phyloP scores from a whole-genome alignment of 92 coral and sea anemone species.

The Paragorgia papillata region DNA sequence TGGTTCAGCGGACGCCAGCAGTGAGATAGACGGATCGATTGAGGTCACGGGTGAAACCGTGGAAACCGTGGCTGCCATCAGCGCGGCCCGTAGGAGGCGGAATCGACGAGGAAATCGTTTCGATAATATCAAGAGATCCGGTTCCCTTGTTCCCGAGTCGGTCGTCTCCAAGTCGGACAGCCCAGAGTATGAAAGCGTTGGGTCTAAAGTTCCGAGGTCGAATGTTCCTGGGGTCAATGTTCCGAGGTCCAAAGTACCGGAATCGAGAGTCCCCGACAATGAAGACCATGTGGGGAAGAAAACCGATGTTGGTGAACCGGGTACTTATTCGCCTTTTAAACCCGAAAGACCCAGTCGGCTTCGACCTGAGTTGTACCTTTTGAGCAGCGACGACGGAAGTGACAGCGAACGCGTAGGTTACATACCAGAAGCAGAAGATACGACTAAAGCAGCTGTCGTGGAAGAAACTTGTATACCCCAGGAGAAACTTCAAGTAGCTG shows the following conservation, averaged over 20 bases:
- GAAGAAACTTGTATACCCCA: conserved; percentile 8
- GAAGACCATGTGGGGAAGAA: not conserved
- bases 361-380: conserved; percentile 32
- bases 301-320: not conserved
- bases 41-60: not conserved
- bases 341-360: not conserved
- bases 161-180: not conserved
- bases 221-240: not conserved
- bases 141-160: conserved; percentile 24
- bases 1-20: conserved; percentile 29
- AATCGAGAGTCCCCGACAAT: not conserved
- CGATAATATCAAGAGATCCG: conserved; percentile 37
- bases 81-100: conserved; percentile 6
- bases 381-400: conserved; percentile 17
- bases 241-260: conserved; percentile 2
- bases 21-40: not conserved
- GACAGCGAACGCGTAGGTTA: not conserved
- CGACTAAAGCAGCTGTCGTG: not conserved
- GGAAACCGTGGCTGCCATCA: not conserved
- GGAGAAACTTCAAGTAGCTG: not conserved
- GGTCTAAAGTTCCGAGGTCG: not conserved
- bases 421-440: not conserved
- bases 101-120: conserved; percentile 38
- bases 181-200: conserved; percentile 8
- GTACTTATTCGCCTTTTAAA: not conserved